Evolutionary conservation across 2,113 vertebrate genomes (phyloP).

Genomic region (Festucalex cinctus): DNA sequence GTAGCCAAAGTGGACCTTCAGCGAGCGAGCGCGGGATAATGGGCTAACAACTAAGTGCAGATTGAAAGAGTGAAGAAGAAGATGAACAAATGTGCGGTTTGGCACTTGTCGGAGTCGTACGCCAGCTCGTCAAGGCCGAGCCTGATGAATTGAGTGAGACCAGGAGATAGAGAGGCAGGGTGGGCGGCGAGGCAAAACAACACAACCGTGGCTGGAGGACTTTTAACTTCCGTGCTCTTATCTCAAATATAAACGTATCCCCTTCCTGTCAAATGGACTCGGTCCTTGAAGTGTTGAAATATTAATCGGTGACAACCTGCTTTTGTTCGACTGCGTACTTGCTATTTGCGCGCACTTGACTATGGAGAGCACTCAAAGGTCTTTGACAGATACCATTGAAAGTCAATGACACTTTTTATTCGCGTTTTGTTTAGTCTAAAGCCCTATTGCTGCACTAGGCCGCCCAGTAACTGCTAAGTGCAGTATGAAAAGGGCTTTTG

Average conservation of each 20-base stretch:
- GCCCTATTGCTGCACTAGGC: too few relatives aligned
- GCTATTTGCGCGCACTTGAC: background rate
- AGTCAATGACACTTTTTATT: background rate
- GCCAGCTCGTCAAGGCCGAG: background rate
- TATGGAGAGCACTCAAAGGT: background rate
- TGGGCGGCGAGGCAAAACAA: background rate
- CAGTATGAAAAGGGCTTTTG: too few relatives aligned
- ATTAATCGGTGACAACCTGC: background rate
- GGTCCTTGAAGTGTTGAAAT: background rate
- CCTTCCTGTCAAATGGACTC: background rate
- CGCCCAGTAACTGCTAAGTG: too few relatives aligned
- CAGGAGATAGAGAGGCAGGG: background rate
- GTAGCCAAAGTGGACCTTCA: slow-evolving; percentile 1
- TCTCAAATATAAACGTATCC: background rate
- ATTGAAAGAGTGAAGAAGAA: background rate
- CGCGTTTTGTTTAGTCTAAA: background rate
- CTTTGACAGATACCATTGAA: background rate
- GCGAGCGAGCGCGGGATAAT: background rate
- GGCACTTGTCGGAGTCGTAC: background rate
- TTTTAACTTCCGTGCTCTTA: background rate
- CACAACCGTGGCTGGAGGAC: background rate
- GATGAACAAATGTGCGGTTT: background rate
- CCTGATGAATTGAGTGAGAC: too few relatives aligned
- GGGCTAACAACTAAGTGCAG: slow-evolving; percentile 3
- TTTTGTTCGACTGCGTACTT: background rate